Base-by-base conservation (phyloP, 1,140 invertebrate species). In the Lepidotrigona ventralis region DNA sequence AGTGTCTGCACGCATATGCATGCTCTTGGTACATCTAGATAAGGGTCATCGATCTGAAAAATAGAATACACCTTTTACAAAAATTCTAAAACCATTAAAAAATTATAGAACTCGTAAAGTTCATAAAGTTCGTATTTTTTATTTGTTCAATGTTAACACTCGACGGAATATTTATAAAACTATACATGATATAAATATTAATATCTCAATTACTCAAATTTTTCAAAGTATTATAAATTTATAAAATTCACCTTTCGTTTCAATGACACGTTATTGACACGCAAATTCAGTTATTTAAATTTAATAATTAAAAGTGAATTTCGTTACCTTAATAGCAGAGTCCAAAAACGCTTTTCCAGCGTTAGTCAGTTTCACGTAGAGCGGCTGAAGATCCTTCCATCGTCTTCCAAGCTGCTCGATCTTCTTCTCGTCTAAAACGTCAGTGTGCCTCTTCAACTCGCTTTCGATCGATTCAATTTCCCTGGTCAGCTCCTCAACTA, bases 1-100 rank as follows among this genome's bases (percentile, higher is more conserved):
- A 97, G 95, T 26, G 95, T 95, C 91, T 97, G 95, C 66, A 98
- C 96, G 89, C 96, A 96, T 68, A 95, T 91, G 87, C 96, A 94
- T 81, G 97, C 96, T 90, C 95, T 95, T 80, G 96, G 95, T 76
- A 96, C 94, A 92, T 97, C 96, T 83, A 98, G 95, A 94, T 97
- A 96, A 64, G 96, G 95, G 93, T 98, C 97, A 83, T 95, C 95
- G 89, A 96, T 95, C 97, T 97, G 90, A 79, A 93, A 92, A 89
- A 19, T 15, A 75, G 54, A 39, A 33, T 29, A 29, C 26, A 8
- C 11, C 29, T 33, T 70, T 23, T 76, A 33, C 17, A 56, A 17
- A 56, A 56, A 21, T 64, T 0, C 12, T 26, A 6, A 58, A 74
- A 5, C 6, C 11, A 9, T 19, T 1, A 53, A 12, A 19, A 54